Conservation (phyloP, 2,888 invertebrate genomes). For the Agrotis exclamationis region DNA sequence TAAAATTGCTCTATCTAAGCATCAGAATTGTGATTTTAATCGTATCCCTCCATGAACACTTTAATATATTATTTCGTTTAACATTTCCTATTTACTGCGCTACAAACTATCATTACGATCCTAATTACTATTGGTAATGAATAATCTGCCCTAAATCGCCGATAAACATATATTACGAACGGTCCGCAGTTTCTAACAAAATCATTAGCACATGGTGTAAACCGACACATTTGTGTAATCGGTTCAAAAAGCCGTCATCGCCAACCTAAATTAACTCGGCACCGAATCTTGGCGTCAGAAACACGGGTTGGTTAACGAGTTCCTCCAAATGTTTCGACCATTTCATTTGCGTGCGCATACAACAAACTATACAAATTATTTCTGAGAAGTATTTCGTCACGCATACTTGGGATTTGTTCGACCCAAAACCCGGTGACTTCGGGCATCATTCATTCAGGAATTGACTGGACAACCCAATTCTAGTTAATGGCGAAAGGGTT, state of each 20-base stretch:
- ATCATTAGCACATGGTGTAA: constrained; percentile 60
- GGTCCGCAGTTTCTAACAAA: constrained; percentile 40
- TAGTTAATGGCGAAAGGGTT: constrained; percentile 69
- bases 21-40: constrained; percentile 24
- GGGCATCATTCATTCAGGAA: constrained; percentile 77
- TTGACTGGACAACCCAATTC: constrained; percentile 74
- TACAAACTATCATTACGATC: constrained; percentile 20
- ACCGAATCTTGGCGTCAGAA: constrained; percentile 72
- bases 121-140: constrained; percentile 32
- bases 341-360: constrained; percentile 80
- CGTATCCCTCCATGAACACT: not conserved
- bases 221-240: constrained; percentile 70
- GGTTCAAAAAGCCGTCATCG: constrained; percentile 70
- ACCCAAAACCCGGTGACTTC: constrained; percentile 68
- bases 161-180: constrained; percentile 39
- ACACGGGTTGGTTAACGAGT: constrained; percentile 78
- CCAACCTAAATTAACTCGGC: constrained; percentile 71
- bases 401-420: constrained; percentile 81
- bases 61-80: constrained; percentile 12
- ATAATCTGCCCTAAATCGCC: constrained; percentile 31
- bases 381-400: constrained; percentile 74
- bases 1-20: constrained; percentile 39
- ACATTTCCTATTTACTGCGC: not conserved
- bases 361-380: constrained; percentile 82
- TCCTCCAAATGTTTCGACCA: constrained; percentile 74